phyloP scores from a whole-genome alignment of 2,113 vertebrate species.

The Chelonoidis abingdonii region DNA sequence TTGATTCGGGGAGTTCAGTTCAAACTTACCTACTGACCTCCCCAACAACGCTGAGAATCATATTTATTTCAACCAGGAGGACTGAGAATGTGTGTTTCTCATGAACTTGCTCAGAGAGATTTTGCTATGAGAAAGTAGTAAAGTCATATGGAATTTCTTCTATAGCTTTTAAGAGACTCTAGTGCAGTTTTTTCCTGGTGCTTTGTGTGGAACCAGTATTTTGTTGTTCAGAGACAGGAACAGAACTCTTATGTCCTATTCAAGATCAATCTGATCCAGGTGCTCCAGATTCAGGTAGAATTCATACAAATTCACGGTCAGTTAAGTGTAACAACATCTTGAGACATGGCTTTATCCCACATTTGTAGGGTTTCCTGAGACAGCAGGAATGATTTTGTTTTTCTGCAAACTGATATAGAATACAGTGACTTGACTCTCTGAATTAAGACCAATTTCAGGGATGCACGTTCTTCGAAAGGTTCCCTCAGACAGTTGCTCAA shows the following conservation, averaged over 20 bases:
- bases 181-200: neutral
- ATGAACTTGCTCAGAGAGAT: neutral
- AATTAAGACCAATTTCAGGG: neutral
- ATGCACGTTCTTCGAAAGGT: neutral
- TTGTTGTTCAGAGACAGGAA: neutral
- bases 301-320: neutral
- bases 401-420: neutral
- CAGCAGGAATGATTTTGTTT: neutral
- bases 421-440: neutral
- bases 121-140: neutral
- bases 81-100: neutral
- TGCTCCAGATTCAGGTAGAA: neutral
- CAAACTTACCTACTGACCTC: neutral
- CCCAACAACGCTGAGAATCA: too few species aligned
- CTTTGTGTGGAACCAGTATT: neutral
- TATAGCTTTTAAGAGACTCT: neutral
- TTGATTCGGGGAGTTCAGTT: neutral
- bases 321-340: neutral
- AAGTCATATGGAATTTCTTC: neutral
- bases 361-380: neutral
- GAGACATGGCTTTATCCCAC: neutral
- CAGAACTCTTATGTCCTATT: neutral
- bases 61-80: neutral
- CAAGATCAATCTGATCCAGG: neutral
- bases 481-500: neutral